Percentiles rank a stretch among this genome's conserved stretches.
These are phyloP conservation scores for Ctenosaura bakeri DNA, from an alignment of 2,797 vertebrate genomes.

Conservation along the genomic window DNA sequence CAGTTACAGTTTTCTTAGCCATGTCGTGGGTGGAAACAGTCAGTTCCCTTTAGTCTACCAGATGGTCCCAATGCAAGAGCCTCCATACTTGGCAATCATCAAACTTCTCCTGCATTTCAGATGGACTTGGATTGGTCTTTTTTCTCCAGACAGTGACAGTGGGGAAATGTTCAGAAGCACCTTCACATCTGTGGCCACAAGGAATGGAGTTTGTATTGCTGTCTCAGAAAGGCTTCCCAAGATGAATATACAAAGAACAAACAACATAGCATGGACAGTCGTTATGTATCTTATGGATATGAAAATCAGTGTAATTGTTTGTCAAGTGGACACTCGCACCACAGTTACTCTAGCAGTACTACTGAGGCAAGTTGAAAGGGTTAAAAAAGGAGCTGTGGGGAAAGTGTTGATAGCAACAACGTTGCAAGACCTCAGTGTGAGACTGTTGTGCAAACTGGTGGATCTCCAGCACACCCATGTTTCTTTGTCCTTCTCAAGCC, in stretches of 20 bases:
- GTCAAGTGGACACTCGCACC: background rate
- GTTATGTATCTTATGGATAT: background rate
- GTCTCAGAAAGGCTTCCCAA: background rate
- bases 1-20: background rate
- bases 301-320: background rate
- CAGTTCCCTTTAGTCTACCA: background rate
- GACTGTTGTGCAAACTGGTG: background rate
- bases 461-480: too few species aligned
- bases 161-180: background rate
- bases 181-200: background rate
- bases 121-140: constrained; percentile 29
- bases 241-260: background rate
- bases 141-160: too few species aligned
- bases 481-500: too few species aligned
- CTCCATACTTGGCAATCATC: too few species aligned
- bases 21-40: background rate
- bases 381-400: background rate
- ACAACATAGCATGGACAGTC: too few species aligned
- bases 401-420: background rate
- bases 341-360: background rate
- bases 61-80: too few species aligned
- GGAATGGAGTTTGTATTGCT: background rate
- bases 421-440: background rate
- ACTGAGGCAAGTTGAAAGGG: too few species aligned
- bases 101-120: constrained; percentile 20